Percentiles rank a stretch among this genome's conserved stretches.
Evolutionary conservation across 35 echinoderm and acorn worm species (phyloP).

Genomic region (Lytechinus pictus): DNA sequence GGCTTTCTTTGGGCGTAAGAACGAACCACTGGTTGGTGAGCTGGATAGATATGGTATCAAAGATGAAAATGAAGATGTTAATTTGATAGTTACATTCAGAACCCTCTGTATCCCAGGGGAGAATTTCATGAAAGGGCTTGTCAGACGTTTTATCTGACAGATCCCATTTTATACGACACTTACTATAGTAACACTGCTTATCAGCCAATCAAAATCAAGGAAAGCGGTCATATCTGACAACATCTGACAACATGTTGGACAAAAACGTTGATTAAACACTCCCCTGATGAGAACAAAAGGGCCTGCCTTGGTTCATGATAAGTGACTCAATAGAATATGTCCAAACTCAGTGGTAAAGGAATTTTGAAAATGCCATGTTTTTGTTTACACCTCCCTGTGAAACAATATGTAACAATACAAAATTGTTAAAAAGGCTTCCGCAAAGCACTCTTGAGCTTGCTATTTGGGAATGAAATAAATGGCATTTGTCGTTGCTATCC

Average conservation of each 20-base stretch:
- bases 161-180: not conserved
- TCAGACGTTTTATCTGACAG: not conserved
- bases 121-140: not conserved
- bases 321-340: too few relatives aligned
- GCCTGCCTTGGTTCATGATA: too few relatives aligned
- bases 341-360: too few relatives aligned
- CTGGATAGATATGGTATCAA: conserved; percentile 45
- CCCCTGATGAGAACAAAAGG: too few relatives aligned
- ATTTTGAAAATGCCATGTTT: too few relatives aligned
- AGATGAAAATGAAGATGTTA: not conserved
- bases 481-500: too few relatives aligned
- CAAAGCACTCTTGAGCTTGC: too few relatives aligned
- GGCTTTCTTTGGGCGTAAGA: conserved; percentile 86
- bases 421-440: too few relatives aligned
- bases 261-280: not conserved
- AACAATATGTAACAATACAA: too few relatives aligned
- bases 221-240: not conserved
- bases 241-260: not conserved
- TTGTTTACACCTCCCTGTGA: too few relatives aligned
- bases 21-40: conserved; percentile 83
- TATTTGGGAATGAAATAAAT: too few relatives aligned
- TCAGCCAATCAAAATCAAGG: not conserved
- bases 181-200: not conserved
- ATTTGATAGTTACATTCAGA: not conserved
- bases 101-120: too few relatives aligned